These are phyloP conservation scores for Callithrix jacchus DNA, from an alignment of 2,113 vertebrate species.

Conservation along the genomic window DNA sequence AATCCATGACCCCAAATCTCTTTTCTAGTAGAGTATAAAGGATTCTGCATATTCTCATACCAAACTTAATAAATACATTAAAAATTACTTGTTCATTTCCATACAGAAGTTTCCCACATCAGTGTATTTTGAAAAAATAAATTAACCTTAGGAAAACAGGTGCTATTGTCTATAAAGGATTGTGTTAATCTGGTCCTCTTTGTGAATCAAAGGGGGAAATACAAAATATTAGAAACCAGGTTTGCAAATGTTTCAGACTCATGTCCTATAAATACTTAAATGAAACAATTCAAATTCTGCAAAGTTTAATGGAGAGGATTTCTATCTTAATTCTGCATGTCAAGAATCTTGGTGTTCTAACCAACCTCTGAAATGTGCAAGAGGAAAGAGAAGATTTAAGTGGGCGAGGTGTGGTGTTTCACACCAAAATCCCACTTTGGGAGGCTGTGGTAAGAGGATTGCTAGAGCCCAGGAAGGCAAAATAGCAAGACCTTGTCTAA, in stretches of 20 bases:
- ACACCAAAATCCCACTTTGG: too few species aligned
- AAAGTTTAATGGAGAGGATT: not conserved
- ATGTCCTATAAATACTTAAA: not conserved
- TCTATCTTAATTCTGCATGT: not conserved
- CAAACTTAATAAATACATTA: not conserved
- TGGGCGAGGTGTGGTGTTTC: too few species aligned
- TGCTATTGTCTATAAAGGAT: not conserved
- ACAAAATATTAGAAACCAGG: not conserved
- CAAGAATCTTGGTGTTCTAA: not conserved
- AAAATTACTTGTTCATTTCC: not conserved
- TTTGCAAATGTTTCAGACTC: not conserved
- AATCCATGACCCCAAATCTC: not conserved
- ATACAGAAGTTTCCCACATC: not conserved
- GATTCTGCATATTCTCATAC: not conserved
- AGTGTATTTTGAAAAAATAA: not conserved
- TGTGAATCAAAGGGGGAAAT: not conserved
- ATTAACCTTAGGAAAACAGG: not conserved
- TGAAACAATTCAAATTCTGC: not conserved
- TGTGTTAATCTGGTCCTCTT: not conserved
- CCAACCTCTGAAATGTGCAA: not conserved
- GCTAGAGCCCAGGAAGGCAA: too few species aligned
- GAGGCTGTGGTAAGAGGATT: too few species aligned
- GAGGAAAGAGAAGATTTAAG: not conserved
- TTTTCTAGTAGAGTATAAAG: not conserved
- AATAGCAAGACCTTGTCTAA: too few species aligned